phyloP scores from a whole-genome alignment of 2,797 vertebrate species.

The Cephalopachus bancanus region DNA sequence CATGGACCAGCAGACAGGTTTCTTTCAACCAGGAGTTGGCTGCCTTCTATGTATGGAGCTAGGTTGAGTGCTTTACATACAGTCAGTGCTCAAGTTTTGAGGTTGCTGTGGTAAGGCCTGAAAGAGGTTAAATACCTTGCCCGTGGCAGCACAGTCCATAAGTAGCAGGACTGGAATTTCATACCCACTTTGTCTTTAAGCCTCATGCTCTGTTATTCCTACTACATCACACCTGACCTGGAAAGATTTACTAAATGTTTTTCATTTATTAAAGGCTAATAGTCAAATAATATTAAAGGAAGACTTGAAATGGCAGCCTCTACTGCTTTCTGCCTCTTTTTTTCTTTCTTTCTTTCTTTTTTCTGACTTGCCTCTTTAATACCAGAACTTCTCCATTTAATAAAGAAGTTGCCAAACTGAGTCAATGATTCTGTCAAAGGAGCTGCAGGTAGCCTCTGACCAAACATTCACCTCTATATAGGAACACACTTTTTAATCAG shows the following conservation, averaged over 20 bases:
- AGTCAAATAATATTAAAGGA: conserved; percentile 34
- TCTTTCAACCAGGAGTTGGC: background rate
- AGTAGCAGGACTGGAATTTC: background rate
- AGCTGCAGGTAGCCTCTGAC: background rate
- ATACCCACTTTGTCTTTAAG: background rate
- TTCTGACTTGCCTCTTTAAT: conserved; percentile 43
- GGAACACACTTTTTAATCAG: background rate
- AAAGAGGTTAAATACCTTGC: background rate
- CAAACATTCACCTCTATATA: background rate
- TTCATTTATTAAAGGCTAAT: conserved; percentile 31
- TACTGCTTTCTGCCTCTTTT: background rate
- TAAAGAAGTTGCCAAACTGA: background rate
- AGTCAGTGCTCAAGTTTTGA: background rate
- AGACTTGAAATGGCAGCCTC: background rate
- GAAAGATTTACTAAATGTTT: background rate
- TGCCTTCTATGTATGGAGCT: background rate
- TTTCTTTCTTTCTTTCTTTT: background rate
- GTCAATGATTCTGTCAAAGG: background rate
- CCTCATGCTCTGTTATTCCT: background rate
- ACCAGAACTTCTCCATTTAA: background rate
- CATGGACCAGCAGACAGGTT: background rate
- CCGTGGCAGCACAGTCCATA: background rate
- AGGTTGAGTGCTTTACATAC: background rate
- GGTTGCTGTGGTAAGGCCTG: background rate
- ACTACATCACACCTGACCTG: background rate